A percentile compares a stretch with the other conserved stretches of the same genome.
Evolutionary conservation across 2,888 invertebrate genomes (phyloP).

Genomic region (Tinea semifulvella): DNA sequence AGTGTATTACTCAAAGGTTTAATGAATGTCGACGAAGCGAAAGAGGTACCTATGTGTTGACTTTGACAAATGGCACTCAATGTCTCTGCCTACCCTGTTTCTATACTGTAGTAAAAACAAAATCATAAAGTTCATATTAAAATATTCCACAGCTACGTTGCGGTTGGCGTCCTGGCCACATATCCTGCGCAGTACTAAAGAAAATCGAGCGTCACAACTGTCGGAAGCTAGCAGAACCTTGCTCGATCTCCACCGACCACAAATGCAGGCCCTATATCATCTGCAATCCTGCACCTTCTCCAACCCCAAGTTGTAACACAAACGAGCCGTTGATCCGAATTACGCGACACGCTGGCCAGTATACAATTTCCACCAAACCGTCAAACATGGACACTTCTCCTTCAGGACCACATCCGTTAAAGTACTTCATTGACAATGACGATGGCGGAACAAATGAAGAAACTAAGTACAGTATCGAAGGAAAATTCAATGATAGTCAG

Average conservation of each 20-base stretch:
- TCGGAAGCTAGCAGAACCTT: constrained; percentile 22
- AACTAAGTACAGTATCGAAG: constrained; percentile 47
- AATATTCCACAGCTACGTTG: constrained; percentile 52
- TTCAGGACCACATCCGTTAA: constrained; percentile 48
- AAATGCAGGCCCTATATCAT: constrained; percentile 25
- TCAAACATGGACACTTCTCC: constrained; percentile 46
- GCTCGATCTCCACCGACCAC: constrained; percentile 5
- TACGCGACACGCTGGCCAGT: constrained; percentile 45
- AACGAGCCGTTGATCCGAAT: constrained; percentile 43
- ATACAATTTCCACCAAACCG: constrained; percentile 50
- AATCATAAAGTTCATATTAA: no score
- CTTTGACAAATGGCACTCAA: no score
- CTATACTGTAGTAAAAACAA: no score
- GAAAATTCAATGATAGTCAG: constrained; percentile 52
- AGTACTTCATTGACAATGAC: constrained; percentile 46
- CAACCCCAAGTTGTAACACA: constrained; percentile 29
- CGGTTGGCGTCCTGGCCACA: constrained; percentile 61
- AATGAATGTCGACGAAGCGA: no score
- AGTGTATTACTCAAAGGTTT: no score
- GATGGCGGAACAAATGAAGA: constrained; percentile 24
- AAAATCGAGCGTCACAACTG: constrained; percentile 49
- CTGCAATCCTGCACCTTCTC: constrained; percentile 20
- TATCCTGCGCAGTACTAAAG: constrained; percentile 47
- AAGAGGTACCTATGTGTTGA: no score
- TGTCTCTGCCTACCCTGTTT: no score